Percentiles rank a stretch among this genome's conserved stretches.
Evolutionary conservation across 2,888 invertebrate genomes (phyloP).

Genomic region (Ceratothoa steindachneri): DNA sequence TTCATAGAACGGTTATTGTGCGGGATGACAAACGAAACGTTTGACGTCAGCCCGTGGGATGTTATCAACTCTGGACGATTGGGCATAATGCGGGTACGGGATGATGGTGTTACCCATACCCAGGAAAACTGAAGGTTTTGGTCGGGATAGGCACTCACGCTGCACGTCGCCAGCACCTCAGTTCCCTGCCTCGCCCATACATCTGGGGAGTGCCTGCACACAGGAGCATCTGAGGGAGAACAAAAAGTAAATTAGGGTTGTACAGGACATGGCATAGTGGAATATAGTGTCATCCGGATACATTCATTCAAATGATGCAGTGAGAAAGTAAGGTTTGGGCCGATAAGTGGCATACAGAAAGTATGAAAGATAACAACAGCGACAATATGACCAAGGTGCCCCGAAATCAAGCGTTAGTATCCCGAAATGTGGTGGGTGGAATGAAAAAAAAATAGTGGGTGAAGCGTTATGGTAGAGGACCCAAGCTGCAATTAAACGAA

Average conservation of each 20-base stretch:
- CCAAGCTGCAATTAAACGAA: too few relatives aligned
- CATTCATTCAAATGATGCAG: too few relatives aligned
- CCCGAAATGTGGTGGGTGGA: too few relatives aligned
- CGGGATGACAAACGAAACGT: slow-evolving; percentile 34
- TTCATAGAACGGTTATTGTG: slow-evolving; percentile 29
- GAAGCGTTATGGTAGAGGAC: too few relatives aligned
- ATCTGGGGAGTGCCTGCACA: slow-evolving; percentile 23
- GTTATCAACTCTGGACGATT: neutral
- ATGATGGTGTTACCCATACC: slow-evolving; percentile 35
- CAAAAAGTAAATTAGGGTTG: neutral
- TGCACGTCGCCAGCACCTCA: slow-evolving; percentile 23
- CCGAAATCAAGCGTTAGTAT: too few relatives aligned
- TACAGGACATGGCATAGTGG: neutral
- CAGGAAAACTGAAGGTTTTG: slow-evolving; percentile 37
- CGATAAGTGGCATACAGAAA: too few relatives aligned
- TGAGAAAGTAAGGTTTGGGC: too few relatives aligned
- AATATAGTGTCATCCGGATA: too few relatives aligned
- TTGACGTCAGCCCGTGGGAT: slow-evolving; percentile 24
- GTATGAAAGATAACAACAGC: too few relatives aligned
- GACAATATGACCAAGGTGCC: too few relatives aligned
- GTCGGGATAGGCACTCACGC: slow-evolving; percentile 28
- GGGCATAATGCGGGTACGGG: slow-evolving; percentile 26
- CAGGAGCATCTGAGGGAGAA: slow-evolving; percentile 32
- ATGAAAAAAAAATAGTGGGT: too few relatives aligned
- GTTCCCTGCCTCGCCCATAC: slow-evolving; percentile 36